Percentiles rank a stretch among this genome's conserved stretches.
These are phyloP conservation scores for Papilio demoleus DNA, from an alignment of 2,888 invertebrate species.

Conservation along the genomic window DNA sequence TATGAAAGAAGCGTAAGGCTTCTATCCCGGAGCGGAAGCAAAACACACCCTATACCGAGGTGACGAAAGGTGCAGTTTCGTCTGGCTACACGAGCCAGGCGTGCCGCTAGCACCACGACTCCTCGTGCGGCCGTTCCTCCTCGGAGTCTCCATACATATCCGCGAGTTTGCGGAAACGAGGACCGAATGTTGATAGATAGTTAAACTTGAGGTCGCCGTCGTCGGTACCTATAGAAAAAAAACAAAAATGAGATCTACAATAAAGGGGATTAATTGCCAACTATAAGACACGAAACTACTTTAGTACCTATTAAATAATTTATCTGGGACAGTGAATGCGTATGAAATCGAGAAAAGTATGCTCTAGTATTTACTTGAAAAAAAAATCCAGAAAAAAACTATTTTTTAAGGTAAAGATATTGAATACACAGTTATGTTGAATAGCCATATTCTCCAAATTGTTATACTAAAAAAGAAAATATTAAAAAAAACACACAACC, in stretches of 20 bases:
- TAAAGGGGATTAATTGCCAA: too few relatives aligned
- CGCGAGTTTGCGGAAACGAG: slow-evolving; percentile 96
- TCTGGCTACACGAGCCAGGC: slow-evolving; percentile 79
- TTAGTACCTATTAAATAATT: too few relatives aligned
- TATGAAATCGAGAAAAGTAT: too few relatives aligned
- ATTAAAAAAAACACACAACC: neutral
- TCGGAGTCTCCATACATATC: slow-evolving; percentile 98
- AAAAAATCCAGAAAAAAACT: too few relatives aligned
- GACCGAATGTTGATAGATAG: slow-evolving; percentile 96
- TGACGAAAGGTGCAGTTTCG: slow-evolving; percentile 53
- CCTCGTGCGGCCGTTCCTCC: slow-evolving; percentile 90
- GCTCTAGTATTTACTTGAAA: too few relatives aligned
- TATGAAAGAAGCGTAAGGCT: slow-evolving; percentile 65
- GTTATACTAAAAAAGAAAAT: neutral
- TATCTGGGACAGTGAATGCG: too few relatives aligned
- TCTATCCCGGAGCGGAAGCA: slow-evolving; percentile 52
- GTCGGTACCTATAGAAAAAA: slow-evolving; percentile 86
- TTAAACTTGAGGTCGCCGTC: slow-evolving; percentile 97
- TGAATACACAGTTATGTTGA: too few relatives aligned
- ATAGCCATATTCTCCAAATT: neutral
- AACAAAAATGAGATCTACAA: slow-evolving; percentile 31
- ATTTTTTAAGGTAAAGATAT: too few relatives aligned
- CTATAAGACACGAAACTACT: neutral
- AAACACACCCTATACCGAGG: slow-evolving; percentile 50
- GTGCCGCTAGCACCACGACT: slow-evolving; percentile 91